Percentiles rank a stretch among this genome's conserved stretches.
Conservation (phyloP, 2,888 invertebrate genomes). For the Drosophila fungiperda region DNA sequence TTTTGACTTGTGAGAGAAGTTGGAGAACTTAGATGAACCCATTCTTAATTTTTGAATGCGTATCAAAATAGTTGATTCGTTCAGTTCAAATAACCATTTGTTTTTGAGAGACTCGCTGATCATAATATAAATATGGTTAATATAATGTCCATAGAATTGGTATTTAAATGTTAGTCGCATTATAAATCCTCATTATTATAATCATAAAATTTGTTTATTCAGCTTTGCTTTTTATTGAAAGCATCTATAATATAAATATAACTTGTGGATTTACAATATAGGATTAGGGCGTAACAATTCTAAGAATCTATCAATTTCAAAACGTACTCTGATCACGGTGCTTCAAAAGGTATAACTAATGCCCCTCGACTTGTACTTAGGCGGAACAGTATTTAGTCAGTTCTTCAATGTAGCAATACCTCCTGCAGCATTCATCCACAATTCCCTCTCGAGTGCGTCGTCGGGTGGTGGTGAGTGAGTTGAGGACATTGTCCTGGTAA, state of each 20-base stretch:
- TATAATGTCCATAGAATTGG: not conserved
- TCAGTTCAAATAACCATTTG: not conserved
- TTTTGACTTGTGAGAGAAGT: not conserved
- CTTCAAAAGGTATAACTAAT: not conserved
- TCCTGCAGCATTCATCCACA: constrained; percentile 61
- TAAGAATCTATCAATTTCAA: constrained; percentile 15
- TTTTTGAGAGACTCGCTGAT: too few species aligned
- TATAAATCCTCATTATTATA: not conserved
- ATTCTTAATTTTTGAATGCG: not conserved
- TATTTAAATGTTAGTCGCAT: not conserved
- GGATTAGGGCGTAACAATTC: constrained; percentile 14
- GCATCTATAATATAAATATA: constrained; percentile 38
- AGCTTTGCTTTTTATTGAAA: constrained; percentile 53
- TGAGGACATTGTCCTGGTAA: constrained; percentile 46
- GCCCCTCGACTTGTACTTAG: constrained; percentile 1
- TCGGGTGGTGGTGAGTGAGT: constrained; percentile 51
- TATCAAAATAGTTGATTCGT: not conserved
- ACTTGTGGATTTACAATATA: constrained; percentile 8
- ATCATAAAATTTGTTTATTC: constrained; percentile 22
- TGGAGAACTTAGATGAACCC: not conserved
- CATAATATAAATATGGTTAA: not conserved
- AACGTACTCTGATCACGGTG: constrained; percentile 42
- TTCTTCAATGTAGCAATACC: constrained; percentile 26
- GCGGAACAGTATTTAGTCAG: constrained; percentile 52
- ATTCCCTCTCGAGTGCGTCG: constrained; percentile 62